Conservation (phyloP, 2,113 vertebrate genomes). For the Solea solea region DNA sequence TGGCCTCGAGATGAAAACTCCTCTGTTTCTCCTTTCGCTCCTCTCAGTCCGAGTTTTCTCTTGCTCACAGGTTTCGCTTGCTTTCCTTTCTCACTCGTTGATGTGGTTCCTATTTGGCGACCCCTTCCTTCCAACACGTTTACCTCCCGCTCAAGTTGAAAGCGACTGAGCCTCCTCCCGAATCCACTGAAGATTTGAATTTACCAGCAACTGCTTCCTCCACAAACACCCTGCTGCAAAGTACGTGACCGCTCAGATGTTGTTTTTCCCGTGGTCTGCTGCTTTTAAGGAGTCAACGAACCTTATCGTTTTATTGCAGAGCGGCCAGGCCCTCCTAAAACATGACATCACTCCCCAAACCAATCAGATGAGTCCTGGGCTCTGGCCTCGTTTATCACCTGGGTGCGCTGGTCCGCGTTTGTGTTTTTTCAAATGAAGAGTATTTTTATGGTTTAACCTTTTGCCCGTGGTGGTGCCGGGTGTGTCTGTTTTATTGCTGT, state of each 20-base stretch:
- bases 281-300: conserved; percentile 23
- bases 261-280: conserved; percentile 4
- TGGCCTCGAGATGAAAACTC: background rate
- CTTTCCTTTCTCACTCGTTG: background rate
- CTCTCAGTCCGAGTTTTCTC: background rate
- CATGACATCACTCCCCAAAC: conserved; percentile 57
- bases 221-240: background rate
- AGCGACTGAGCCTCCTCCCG: background rate
- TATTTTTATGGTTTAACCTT: conserved; percentile 71
- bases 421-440: conserved; percentile 44
- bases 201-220: background rate
- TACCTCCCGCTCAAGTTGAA: background rate
- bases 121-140: background rate
- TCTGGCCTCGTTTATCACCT: conserved; percentile 50
- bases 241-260: background rate
- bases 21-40: conserved; percentile 6
- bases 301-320: conserved; percentile 61
- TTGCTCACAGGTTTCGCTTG: background rate
- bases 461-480: conserved; percentile 62
- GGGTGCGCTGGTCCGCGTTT: conserved; percentile 38
- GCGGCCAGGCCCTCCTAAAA: conserved; percentile 29
- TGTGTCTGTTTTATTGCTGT: conserved; percentile 68
- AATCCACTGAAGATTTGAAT: background rate
- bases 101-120: background rate
- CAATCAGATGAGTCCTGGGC: conserved; percentile 65